Percentiles rank a stretch among this genome's conserved stretches.
Evolutionary conservation across 2,888 invertebrate genomes (phyloP).

Genomic region (Adelphocoris suturalis): DNA sequence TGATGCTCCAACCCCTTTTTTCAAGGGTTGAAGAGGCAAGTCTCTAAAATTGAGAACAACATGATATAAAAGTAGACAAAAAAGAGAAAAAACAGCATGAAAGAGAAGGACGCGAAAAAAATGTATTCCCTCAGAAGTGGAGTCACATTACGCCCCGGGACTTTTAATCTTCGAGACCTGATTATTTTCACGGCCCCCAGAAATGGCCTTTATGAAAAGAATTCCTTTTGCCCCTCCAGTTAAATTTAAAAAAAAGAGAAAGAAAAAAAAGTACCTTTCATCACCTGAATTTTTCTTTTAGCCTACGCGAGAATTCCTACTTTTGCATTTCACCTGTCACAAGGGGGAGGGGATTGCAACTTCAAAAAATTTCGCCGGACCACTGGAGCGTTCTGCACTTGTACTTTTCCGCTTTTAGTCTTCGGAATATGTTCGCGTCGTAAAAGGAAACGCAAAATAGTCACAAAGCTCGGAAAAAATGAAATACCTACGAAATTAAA

Average conservation of each 20-base stretch:
- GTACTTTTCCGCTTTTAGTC: conserved; percentile 31
- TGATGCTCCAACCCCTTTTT: too few relatives aligned
- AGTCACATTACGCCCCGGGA: not conserved
- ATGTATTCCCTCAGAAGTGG: not conserved
- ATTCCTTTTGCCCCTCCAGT: not conserved
- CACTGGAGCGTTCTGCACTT: conserved; percentile 32
- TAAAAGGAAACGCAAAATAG: not conserved
- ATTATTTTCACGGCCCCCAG: conserved; percentile 23
- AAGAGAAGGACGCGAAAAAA: not conserved
- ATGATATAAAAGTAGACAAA: not conserved
- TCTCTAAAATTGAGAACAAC: too few relatives aligned
- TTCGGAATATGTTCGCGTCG: not conserved
- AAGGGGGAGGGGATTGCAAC: not conserved
- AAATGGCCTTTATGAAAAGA: conserved; percentile 28
- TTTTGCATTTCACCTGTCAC: conserved; percentile 35
- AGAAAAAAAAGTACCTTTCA: conserved; percentile 1
- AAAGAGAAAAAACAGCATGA: not conserved
- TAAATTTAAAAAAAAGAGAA: not conserved
- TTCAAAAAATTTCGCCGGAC: not conserved
- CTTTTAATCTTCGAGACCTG: conserved; percentile 36
- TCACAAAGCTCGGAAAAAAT: conserved; percentile 21
- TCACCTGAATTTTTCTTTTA: conserved; percentile 4
- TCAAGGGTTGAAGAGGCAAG: too few relatives aligned
- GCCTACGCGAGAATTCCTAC: not conserved
- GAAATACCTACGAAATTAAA: not conserved